Conservation (phyloP, 2,797 vertebrate species). For the Leptodactylus fallax region DNA sequence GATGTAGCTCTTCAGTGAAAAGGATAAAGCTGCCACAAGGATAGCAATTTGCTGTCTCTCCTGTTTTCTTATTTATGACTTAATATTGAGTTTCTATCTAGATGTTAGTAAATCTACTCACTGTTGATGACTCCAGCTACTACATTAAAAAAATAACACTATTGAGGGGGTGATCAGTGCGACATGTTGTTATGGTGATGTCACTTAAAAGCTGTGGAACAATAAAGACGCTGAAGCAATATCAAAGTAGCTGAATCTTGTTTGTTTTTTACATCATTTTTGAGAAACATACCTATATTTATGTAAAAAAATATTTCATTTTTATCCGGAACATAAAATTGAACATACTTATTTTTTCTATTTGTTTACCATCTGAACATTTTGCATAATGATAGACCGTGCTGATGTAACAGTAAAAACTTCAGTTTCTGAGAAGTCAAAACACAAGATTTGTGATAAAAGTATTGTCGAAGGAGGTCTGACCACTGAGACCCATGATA, state of each 20-base stretch:
- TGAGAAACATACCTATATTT: not conserved
- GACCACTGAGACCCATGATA: too few species aligned
- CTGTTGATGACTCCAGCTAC: not conserved
- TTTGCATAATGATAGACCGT: too few species aligned
- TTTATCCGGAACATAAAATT: too few species aligned
- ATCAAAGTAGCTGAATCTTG: not conserved
- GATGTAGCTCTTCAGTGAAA: not conserved
- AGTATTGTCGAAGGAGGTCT: too few species aligned
- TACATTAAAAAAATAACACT: not conserved
- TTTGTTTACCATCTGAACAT: too few species aligned
- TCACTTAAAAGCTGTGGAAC: not conserved
- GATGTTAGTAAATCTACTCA: not conserved
- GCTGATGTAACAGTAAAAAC: too few species aligned
- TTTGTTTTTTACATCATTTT: not conserved
- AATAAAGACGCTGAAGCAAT: constrained; percentile 55
- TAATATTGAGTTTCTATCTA: not conserved
- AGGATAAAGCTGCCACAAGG: not conserved
- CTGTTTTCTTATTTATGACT: constrained; percentile 16
- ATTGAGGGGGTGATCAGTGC: not conserved
- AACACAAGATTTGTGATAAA: too few species aligned
- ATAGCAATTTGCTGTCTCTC: not conserved
- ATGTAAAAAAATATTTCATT: too few species aligned
- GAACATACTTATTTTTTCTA: too few species aligned
- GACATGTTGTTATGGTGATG: not conserved
- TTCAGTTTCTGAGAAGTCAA: too few species aligned